phyloP scores from a whole-genome alignment of 92 coral and sea anemone genomes.

The Scolanthus callimorphus region DNA sequence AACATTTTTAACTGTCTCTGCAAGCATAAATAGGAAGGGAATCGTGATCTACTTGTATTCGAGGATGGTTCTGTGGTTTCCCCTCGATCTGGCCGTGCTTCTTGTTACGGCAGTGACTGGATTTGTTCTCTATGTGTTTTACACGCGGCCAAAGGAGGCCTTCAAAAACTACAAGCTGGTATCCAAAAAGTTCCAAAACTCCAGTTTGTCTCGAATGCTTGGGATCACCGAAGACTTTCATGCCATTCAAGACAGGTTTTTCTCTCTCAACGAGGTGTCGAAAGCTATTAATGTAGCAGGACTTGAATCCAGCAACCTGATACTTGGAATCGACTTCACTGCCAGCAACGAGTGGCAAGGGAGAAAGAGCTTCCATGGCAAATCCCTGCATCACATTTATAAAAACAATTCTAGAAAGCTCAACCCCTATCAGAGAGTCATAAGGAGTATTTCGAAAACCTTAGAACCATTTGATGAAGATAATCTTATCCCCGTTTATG shows the following conservation, averaged over 20 bases:
- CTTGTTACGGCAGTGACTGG: slow-evolving; percentile 61
- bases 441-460: slow-evolving; percentile 72
- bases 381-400: slow-evolving; percentile 72
- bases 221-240: slow-evolving; percentile 81
- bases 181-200: slow-evolving; percentile 59
- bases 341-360: slow-evolving; percentile 99
- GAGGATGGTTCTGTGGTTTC: slow-evolving; percentile 65
- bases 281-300: slow-evolving; percentile 79
- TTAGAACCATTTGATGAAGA: slow-evolving; percentile 91
- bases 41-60: too few species aligned
- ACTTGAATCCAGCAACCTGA: slow-evolving; percentile 72
- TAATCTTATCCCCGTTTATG: slow-evolving; percentile 82
- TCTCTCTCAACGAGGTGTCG: slow-evolving; percentile 70
- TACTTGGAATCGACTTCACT: slow-evolving; percentile 92
- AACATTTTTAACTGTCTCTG: too few species aligned
- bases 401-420: slow-evolving; percentile 58
- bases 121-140: slow-evolving; percentile 57
- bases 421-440: slow-evolving; percentile 94
- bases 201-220: slow-evolving; percentile 58
- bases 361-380: slow-evolving; percentile 77
- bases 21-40: too few species aligned
- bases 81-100: slow-evolving; percentile 64
- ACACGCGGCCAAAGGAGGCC: slow-evolving; percentile 76
- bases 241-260: slow-evolving; percentile 76
- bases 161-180: slow-evolving; percentile 58